A percentile compares a stretch with the other conserved stretches of the same genome.
phyloP scores from a whole-genome alignment of 2,888 invertebrate genomes.

The Amiota mariae region DNA sequence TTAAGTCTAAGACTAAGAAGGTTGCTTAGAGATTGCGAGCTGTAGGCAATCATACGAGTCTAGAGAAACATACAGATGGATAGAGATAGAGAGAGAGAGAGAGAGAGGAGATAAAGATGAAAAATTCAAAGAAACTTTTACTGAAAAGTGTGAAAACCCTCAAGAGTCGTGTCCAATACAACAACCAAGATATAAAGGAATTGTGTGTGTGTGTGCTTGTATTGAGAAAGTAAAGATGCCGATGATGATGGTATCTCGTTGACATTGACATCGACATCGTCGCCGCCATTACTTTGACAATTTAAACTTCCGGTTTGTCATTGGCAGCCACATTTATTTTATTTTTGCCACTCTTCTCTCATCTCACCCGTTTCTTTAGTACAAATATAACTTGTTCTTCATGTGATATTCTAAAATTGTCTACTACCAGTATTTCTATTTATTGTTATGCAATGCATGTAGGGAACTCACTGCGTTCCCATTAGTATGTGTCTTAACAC shows the following conservation, averaged over 20 bases:
- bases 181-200: background rate
- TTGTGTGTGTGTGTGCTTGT: background rate
- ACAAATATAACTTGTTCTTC: no score
- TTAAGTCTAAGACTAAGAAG: conserved; percentile 28
- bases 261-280: conserved; percentile 7
- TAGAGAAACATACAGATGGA: background rate
- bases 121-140: background rate
- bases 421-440: background rate
- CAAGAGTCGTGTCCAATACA: background rate
- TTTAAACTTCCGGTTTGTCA: conserved; percentile 20
- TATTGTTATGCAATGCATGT: conserved; percentile 13
- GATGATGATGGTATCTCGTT: background rate
- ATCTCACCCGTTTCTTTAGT: no score
- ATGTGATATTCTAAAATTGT: background rate
- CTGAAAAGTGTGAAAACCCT: conserved; percentile 10
- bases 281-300: conserved; percentile 22
- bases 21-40: background rate
- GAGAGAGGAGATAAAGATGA: conserved; percentile 1
- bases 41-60: background rate
- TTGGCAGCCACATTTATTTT: background rate
- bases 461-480: no score
- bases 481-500: no score
- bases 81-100: background rate
- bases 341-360: background rate
- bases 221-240: background rate